phyloP scores from a whole-genome alignment of 1,140 invertebrate species.

The Drosophila nigromelanica region DNA sequence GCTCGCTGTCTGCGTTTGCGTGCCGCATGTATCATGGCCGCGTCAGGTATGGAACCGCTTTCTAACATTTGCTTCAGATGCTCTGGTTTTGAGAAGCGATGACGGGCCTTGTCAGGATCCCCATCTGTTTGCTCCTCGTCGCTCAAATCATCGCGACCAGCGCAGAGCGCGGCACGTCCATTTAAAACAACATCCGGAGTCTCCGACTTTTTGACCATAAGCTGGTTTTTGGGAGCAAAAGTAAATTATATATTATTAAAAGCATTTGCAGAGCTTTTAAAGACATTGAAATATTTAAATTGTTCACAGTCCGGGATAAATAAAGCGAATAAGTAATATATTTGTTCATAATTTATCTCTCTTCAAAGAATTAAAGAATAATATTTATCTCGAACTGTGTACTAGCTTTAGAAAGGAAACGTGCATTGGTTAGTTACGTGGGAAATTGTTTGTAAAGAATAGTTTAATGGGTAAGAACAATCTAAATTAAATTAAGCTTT shows the following conservation, averaged over 20 bases:
- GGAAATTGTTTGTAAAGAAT: background rate
- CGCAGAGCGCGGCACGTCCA: constrained; percentile 91
- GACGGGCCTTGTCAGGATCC: constrained; percentile 75
- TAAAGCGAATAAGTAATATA: background rate
- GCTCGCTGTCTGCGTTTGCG: constrained; percentile 95
- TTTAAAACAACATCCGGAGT: constrained; percentile 87
- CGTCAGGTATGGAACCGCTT: constrained; percentile 97
- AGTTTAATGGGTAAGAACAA: background rate
- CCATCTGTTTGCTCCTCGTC: constrained; percentile 86
- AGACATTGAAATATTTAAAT: background rate
- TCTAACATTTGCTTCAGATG: constrained; percentile 89
- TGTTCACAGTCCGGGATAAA: constrained; percentile 5
- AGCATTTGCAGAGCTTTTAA: constrained; percentile 36
- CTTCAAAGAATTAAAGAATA: background rate
- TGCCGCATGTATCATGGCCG: constrained; percentile 97
- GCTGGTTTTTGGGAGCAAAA: constrained; percentile 70
- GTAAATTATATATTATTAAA: constrained; percentile 27
- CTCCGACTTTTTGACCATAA: constrained; percentile 86
- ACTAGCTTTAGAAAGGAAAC: background rate
- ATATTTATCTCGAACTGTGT: constrained; percentile 7
- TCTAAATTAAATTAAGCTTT: background rate
- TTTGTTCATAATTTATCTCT: background rate
- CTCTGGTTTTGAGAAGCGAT: constrained; percentile 88
- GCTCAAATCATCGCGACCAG: constrained; percentile 90
- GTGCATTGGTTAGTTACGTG: constrained; percentile 12